phyloP scores from a whole-genome alignment of 2,888 invertebrate genomes.

The Kryphioiulus occultus region DNA sequence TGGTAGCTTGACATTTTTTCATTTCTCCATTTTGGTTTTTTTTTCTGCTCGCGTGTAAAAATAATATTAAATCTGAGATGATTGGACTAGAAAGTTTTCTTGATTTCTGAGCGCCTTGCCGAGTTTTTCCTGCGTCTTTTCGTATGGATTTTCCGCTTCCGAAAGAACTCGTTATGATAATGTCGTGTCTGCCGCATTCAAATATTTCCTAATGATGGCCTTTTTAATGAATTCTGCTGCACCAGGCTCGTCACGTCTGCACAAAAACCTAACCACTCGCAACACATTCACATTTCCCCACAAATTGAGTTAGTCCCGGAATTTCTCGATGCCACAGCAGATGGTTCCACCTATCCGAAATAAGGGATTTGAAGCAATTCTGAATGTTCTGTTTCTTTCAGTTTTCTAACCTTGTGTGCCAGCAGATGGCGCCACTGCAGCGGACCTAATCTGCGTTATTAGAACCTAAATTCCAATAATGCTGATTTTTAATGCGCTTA shows the following conservation, averaged over 20 bases:
- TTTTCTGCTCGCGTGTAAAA: not conserved
- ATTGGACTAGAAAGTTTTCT: slow-evolving; percentile 35
- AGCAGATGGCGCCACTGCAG: no score
- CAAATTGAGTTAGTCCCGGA: not conserved
- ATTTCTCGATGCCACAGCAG: not conserved
- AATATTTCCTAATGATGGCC: slow-evolving; percentile 25
- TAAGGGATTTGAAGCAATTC: no score
- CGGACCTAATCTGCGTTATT: no score
- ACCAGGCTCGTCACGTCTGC: slow-evolving; percentile 2
- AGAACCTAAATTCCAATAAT: no score
- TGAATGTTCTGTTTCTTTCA: no score
- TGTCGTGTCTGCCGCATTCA: slow-evolving; percentile 31
- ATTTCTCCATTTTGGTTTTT: not conserved
- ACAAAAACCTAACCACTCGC: not conserved
- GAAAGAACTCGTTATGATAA: slow-evolving; percentile 31
- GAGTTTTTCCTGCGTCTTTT: not conserved
- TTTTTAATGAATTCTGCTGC: slow-evolving; percentile 31
- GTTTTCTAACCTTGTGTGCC: no score
- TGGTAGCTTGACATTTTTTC: not conserved
- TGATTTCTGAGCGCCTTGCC: slow-evolving; percentile 1
- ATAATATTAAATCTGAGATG: slow-evolving; percentile 30
- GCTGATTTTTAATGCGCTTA: no score
- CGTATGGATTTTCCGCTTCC: not conserved
- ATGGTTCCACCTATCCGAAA: no score
- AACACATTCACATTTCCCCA: not conserved